Conservation (phyloP, 2,113 vertebrate species). For the mouse (Mus musculus) region GRCm39 chr6:31896501-31897000, state of each 20-base stretch:
- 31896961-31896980: not conserved
- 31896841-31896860: not conserved
- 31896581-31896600: not conserved
- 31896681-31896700: not conserved
- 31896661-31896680: not conserved
- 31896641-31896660: not conserved
- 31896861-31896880: not conserved
- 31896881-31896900: not conserved
- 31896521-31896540: not conserved
- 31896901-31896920: not conserved
- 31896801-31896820: not conserved
- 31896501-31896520: not conserved
- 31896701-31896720: not conserved
- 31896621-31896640: not conserved
- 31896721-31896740: not conserved
- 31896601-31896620: not conserved
- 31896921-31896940: not conserved
- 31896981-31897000: not conserved
- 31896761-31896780: not conserved
- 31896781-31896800: not conserved
- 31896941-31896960: not conserved
- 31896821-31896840: not conserved
- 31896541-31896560: not conserved
- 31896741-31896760: not conserved
- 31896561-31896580: not conserved